Evolutionary conservation across 1,140 invertebrate genomes (phyloP).

Genomic region (Cephus cinctus): DNA sequence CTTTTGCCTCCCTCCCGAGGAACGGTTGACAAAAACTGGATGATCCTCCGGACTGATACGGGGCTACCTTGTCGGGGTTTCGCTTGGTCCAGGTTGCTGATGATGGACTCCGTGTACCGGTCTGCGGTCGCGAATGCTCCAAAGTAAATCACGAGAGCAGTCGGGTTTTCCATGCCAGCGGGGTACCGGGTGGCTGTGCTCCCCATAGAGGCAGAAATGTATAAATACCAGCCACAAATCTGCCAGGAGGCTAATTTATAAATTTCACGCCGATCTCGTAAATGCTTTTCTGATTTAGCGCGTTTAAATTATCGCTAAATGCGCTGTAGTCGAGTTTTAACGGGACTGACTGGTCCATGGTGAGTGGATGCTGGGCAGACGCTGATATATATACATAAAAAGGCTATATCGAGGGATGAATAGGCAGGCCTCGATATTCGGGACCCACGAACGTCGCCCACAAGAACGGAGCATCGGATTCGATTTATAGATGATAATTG

Average conservation of each 20-base stretch:
- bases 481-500: constrained; percentile 45
- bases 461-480: constrained; percentile 6
- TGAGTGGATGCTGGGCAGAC: too few species aligned
- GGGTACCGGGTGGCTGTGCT: constrained; percentile 26
- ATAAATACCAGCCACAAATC: constrained; percentile 47
- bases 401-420: too few species aligned
- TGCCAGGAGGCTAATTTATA: constrained; percentile 47
- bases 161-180: constrained; percentile 34
- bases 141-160: constrained; percentile 37
- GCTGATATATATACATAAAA: too few species aligned
- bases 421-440: too few species aligned
- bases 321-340: too few species aligned
- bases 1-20: constrained; percentile 1
- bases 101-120: constrained; percentile 10
- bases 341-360: too few species aligned
- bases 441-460: too few species aligned
- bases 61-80: constrained; percentile 2
- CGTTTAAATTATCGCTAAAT: constrained; percentile 48
- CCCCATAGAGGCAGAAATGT: constrained; percentile 35
- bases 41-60: background rate
- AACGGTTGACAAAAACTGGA: constrained; percentile 15
- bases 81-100: constrained; percentile 9
- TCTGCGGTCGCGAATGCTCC: constrained; percentile 5
- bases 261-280: constrained; percentile 46
- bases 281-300: constrained; percentile 50